Evolutionary conservation across 2,113 vertebrate species (phyloP).

Genomic region (Rhineura floridana): DNA sequence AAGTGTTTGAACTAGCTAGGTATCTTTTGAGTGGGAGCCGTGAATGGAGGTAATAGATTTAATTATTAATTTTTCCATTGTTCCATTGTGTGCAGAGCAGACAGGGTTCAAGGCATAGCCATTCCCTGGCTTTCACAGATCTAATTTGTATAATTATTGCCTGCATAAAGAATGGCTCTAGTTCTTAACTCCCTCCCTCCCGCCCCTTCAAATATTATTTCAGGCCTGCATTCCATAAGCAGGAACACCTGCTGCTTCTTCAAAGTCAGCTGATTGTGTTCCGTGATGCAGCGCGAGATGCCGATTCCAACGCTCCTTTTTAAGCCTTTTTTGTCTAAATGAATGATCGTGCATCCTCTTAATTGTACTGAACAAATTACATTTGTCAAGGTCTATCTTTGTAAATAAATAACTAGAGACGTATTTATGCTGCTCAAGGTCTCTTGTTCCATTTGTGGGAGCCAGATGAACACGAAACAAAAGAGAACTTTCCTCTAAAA

Average conservation of each 20-base stretch:
- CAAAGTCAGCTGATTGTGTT: constrained; percentile 80
- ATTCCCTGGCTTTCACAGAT: constrained; percentile 92
- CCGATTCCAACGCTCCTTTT: constrained; percentile 73
- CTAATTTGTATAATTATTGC: constrained; percentile 98
- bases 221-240: constrained; percentile 77
- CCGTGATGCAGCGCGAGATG: constrained; percentile 69
- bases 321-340: constrained; percentile 80
- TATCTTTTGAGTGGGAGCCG: constrained; percentile 90
- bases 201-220: constrained; percentile 71
- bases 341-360: constrained; percentile 83
- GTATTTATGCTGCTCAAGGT: constrained; percentile 81
- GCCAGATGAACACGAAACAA: constrained; percentile 83
- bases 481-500: constrained; percentile 84
- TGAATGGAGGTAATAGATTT: constrained; percentile 97
- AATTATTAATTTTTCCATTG: constrained; percentile 94
- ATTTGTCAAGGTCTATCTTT: constrained; percentile 84
- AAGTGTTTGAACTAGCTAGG: constrained; percentile 79
- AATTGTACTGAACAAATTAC: constrained; percentile 86
- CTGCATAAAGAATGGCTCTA: constrained; percentile 84
- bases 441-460: constrained; percentile 82
- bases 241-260: constrained; percentile 82
- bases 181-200: constrained; percentile 66
- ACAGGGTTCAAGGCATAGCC: constrained; percentile 90
- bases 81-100: constrained; percentile 80
- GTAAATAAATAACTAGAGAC: constrained; percentile 88